A percentile compares a stretch with the other conserved stretches of the same genome.
These are phyloP conservation scores for Thamnophis elegans DNA, from an alignment of 2,797 vertebrate genomes.

Conservation along the genomic window DNA sequence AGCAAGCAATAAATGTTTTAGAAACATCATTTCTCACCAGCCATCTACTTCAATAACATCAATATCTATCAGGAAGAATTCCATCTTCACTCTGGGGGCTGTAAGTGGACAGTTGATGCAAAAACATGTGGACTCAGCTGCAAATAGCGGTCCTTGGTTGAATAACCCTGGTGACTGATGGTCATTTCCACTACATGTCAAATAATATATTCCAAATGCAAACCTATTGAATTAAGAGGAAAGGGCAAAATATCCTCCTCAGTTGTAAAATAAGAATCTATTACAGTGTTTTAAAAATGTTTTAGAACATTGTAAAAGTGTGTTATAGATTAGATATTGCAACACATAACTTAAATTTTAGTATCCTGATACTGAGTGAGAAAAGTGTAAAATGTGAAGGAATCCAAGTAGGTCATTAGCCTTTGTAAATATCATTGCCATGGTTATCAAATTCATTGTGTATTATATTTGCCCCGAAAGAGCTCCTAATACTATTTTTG, in stretches of 20 bases:
- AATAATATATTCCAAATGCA: neutral
- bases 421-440: neutral
- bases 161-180: neutral
- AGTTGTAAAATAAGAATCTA: neutral
- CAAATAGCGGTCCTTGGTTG: accelerated
- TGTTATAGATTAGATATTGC: neutral
- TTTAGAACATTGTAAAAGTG: neutral
- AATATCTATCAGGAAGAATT: neutral
- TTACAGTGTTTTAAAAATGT: neutral
- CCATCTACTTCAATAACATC: constrained; percentile 8
- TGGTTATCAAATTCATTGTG: neutral
- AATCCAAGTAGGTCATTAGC: neutral
- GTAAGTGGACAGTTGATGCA: neutral
- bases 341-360: neutral
- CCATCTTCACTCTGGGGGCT: neutral
- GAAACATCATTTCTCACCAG: constrained; percentile 1
- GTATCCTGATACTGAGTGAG: neutral
- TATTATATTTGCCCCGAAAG: neutral
- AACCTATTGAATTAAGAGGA: neutral
- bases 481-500: neutral
- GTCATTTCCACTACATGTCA: neutral
- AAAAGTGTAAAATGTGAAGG: neutral
- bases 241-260: neutral
- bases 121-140: neutral
- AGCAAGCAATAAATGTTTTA: constrained; percentile 17